These are phyloP conservation scores for Chrysaora quinquecirrha DNA, from an alignment of 30 jellyfish, hydroid and myxozoan genomes.

Conservation along the genomic window DNA sequence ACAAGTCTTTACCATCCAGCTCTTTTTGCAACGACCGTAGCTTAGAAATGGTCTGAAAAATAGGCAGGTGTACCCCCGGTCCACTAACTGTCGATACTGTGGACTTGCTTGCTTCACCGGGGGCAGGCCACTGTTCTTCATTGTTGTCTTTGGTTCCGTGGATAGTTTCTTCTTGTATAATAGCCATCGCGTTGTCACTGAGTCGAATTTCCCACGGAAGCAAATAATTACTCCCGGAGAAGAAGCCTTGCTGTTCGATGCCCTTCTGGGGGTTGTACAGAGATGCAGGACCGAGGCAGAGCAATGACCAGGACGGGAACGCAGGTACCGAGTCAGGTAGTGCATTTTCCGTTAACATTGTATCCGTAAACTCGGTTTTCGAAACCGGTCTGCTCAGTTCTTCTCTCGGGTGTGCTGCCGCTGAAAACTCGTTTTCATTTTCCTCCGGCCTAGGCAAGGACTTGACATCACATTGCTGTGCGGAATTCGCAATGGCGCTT, in stretches of 20 bases:
- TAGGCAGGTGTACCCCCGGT: conserved; percentile 75
- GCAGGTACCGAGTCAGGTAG: conserved; percentile 69
- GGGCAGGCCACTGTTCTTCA: conserved; percentile 99
- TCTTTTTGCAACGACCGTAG: conserved; percentile 70
- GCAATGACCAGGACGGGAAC: conserved; percentile 93
- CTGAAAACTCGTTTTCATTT: background rate
- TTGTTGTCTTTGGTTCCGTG: conserved; percentile 54
- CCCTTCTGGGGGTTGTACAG: conserved; percentile 69
- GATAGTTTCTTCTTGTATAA: conserved; percentile 38
- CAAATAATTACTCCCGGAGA: conserved; percentile 90
- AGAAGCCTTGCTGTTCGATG: conserved; percentile 94
- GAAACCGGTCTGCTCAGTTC: conserved; percentile 14
- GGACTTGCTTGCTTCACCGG: conserved; percentile 84
- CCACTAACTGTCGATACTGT: conserved; percentile 34
- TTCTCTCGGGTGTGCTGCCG: background rate
- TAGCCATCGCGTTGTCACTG: conserved; percentile 39
- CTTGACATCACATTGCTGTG: conserved; percentile 35
- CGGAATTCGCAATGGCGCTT: conserved; percentile 9
- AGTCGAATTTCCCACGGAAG: conserved; percentile 94
- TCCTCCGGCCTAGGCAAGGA: conserved; percentile 6
- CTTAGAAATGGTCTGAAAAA: conserved; percentile 70
- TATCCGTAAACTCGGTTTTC: conserved; percentile 34
- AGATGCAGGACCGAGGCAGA: conserved; percentile 92
- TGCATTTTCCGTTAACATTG: conserved; percentile 71
- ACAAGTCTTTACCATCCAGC: conserved; percentile 22